Percentiles rank a stretch among this genome's conserved stretches.
These are phyloP conservation scores for Otolemur garnettii DNA, from an alignment of 2,113 vertebrate genomes.

Conservation along the genomic window DNA sequence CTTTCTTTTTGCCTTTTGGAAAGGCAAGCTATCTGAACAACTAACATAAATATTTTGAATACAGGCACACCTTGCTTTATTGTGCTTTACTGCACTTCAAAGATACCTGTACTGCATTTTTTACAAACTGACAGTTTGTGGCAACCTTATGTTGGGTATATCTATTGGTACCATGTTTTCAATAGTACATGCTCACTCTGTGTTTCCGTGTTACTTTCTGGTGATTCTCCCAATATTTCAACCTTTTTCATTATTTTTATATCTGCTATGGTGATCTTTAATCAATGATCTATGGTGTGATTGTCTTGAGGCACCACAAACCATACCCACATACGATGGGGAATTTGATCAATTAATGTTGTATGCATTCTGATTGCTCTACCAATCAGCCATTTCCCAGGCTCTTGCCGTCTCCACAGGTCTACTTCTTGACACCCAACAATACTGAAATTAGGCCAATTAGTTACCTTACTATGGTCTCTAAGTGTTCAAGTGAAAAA, in stretches of 20 bases:
- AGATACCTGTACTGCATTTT: not conserved
- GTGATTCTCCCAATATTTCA: not conserved
- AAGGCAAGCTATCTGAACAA: slow-evolving; percentile 14
- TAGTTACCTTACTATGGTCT: not conserved
- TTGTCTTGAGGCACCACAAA: not conserved
- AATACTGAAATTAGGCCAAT: not conserved
- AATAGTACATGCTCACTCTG: not conserved
- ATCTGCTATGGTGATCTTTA: not conserved
- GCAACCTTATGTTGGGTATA: not conserved
- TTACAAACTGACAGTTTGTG: not conserved
- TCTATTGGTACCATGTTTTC: not conserved
- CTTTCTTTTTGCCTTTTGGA: not conserved
- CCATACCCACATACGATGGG: not conserved
- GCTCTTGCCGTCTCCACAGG: not conserved
- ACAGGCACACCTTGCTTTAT: not conserved
- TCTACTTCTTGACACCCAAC: not conserved
- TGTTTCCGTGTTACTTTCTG: not conserved
- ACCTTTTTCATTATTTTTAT: not conserved
- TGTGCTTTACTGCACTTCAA: not conserved
- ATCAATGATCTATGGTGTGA: not conserved
- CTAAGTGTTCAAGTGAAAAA: not conserved
- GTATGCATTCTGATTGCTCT: not conserved
- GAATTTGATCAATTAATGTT: not conserved
- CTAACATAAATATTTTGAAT: slow-evolving; percentile 19
- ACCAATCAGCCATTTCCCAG: not conserved